These are phyloP conservation scores for Ennomos erosarius DNA, from an alignment of 2,888 invertebrate genomes.

Conservation along the genomic window DNA sequence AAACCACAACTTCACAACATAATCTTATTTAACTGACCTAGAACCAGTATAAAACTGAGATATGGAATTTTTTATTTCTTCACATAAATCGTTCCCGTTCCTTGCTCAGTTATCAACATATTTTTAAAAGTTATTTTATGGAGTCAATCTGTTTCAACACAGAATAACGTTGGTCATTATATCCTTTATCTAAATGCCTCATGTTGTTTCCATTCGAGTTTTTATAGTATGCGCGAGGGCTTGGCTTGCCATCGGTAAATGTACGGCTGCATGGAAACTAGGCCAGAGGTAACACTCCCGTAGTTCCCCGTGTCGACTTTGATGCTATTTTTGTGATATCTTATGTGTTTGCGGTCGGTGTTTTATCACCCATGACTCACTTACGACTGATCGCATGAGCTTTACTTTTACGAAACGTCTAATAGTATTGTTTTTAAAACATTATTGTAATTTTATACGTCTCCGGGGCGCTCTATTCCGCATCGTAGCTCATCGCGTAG, in stretches of 20 bases:
- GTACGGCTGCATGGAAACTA: constrained; percentile 65
- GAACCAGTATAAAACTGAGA: constrained; percentile 2
- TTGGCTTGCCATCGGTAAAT: constrained; percentile 49
- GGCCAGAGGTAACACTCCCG: constrained; percentile 68
- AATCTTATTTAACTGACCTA: constrained; percentile 15
- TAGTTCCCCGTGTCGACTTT: constrained; percentile 63
- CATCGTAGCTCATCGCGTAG: constrained; percentile 20
- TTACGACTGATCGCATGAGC: constrained; percentile 58
- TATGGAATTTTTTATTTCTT: constrained; percentile 16
- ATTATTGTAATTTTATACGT: constrained; percentile 21
- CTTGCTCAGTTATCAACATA: constrained; percentile 21
- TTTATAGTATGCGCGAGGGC: constrained; percentile 52
- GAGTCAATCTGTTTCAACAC: constrained; percentile 32
- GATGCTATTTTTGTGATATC: constrained; percentile 76
- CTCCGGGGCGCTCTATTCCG: constrained; percentile 18
- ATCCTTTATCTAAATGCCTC: constrained; percentile 29
- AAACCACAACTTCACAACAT: constrained; percentile 18
- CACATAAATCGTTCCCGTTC: constrained; percentile 22
- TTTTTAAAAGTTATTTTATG: constrained; percentile 22
- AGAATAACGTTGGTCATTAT: constrained; percentile 38
- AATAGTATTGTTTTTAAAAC: constrained; percentile 31
- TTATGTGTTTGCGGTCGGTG: constrained; percentile 69
- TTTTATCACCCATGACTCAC: constrained; percentile 63
- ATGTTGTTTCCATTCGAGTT: constrained; percentile 50
- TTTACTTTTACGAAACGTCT: constrained; percentile 36